Percentiles rank a stretch among this genome's conserved stretches.
phyloP scores from a whole-genome alignment of 2,888 invertebrate genomes.

The Hydriomena furcata region DNA sequence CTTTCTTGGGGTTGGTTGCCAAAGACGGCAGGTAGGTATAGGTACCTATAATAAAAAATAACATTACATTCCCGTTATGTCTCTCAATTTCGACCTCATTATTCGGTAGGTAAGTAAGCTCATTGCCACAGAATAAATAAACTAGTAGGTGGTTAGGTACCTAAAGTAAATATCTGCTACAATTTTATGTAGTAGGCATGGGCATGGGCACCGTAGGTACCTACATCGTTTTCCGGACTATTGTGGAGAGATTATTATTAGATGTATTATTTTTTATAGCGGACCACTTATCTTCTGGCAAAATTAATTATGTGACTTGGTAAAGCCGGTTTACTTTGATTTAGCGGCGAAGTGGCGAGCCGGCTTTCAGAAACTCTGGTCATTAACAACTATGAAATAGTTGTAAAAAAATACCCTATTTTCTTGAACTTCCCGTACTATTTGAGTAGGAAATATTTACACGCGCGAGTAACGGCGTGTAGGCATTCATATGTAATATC shows the following conservation, averaged over 20 bases:
- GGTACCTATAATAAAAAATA: no score
- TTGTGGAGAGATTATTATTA: neutral
- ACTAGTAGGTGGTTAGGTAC: no score
- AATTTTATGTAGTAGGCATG: no score
- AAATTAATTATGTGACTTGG: slow-evolving; percentile 14
- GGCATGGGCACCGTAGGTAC: no score
- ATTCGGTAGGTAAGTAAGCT: slow-evolving; percentile 8
- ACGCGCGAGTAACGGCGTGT: slow-evolving; percentile 17
- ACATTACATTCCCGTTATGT: slow-evolving; percentile 11
- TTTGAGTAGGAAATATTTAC: slow-evolving; percentile 21
- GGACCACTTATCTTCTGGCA: slow-evolving; percentile 4
- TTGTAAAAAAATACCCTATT: no score
- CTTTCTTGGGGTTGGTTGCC: no score
- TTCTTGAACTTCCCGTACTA: slow-evolving; percentile 13
- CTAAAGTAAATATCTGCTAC: no score
- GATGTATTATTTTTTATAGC: slow-evolving; percentile 13
- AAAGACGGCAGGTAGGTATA: no score
- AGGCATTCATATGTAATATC: no score
- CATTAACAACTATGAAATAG: no score
- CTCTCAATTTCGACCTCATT: slow-evolving; percentile 20
- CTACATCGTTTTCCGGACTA: neutral
- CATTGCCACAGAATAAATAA: neutral
- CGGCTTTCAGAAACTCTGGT: neutral
- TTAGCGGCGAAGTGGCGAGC: slow-evolving; percentile 13
- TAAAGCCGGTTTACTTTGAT: slow-evolving; percentile 9